Evolutionary conservation across 2,113 vertebrate genomes (phyloP).

Genomic region (Proterorhinus semilunaris): DNA sequence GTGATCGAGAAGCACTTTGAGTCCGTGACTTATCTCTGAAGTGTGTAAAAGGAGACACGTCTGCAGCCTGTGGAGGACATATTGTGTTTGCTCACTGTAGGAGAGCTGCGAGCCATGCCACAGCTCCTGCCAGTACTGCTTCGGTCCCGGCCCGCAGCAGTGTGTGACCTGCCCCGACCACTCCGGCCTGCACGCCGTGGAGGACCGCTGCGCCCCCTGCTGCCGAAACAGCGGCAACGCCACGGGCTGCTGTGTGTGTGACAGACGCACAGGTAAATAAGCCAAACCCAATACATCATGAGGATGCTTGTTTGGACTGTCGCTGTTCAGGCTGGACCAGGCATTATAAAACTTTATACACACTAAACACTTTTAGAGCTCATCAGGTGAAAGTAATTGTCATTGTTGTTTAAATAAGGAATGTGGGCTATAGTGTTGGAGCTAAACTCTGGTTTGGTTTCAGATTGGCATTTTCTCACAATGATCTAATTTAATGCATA

Average conservation of each 20-base stretch:
- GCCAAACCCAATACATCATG: not conserved
- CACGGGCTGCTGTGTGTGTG: slow-evolving; percentile 76
- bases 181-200: slow-evolving; percentile 68
- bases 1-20: not conserved
- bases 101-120: slow-evolving; percentile 73
- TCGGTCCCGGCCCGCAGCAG: slow-evolving; percentile 66
- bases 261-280: slow-evolving; percentile 69
- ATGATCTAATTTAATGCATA: too few species aligned
- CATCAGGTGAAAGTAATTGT: too few species aligned
- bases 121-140: slow-evolving; percentile 74
- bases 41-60: not conserved
- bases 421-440: too few species aligned
- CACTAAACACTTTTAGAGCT: too few species aligned
- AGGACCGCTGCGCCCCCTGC: slow-evolving; percentile 72
- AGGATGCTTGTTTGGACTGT: not conserved
- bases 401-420: too few species aligned
- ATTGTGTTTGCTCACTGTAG: slow-evolving; percentile 40
- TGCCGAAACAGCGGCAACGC: slow-evolving; percentile 59
- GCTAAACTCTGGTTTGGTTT: too few species aligned
- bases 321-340: not conserved
- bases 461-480: too few species aligned
- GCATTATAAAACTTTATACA: not conserved
- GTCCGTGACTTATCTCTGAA: not conserved
- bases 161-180: slow-evolving; percentile 72
- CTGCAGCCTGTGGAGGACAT: not conserved